Base-by-base conservation (phyloP, 2,888 invertebrate genomes). In the Torymus auratus region DNA sequence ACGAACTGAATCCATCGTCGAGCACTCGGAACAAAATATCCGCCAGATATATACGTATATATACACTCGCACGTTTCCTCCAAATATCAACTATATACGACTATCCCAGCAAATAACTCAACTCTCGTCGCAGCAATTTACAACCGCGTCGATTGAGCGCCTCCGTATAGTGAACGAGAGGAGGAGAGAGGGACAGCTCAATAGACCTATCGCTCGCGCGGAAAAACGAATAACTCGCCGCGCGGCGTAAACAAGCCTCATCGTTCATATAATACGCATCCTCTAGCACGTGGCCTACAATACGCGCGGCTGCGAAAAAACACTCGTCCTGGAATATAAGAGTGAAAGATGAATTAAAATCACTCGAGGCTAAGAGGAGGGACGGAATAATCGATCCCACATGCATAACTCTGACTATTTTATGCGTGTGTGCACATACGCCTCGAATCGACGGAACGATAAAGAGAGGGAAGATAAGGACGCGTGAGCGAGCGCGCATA, bases 391-490 rank as follows among this genome's bases (percentile, higher is more conserved):
- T 71, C 71, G 71, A 71, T 60, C 17, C 58, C 60, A 28, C 55
- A 50, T 20, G 2, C 64, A n/a, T 28, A 61, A 28, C 50, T 15
- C 14, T 10, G 15, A 17, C 17, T 14, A 20, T 61, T 61, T 61
- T 52, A 52, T 67, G 23, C 53, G 50, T n/a, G 41, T 15, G 3
- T 20, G 7, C 41, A 41, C 41, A 41, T 28, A 4, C 28, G 28
- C 23, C 28, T 28, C 7, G 28, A 28, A 28, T 28, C 7, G 28
- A 7, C 28, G 5, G 7, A 53, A 13, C 14, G 23, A 64, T 62
- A 67, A 67, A 64, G 71, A 80, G 82, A 72, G 64, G 61, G 41
- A 71, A 72, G 78, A 82, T 77, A 72, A 64, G 64, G 69, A 41
- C 20, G 50, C 79, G n/a, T n/a, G n/a, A n/a, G n/a, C n/a, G n/a